These are phyloP conservation scores for Noctua janthina DNA, from an alignment of 2,888 invertebrate genomes.

Conservation along the genomic window DNA sequence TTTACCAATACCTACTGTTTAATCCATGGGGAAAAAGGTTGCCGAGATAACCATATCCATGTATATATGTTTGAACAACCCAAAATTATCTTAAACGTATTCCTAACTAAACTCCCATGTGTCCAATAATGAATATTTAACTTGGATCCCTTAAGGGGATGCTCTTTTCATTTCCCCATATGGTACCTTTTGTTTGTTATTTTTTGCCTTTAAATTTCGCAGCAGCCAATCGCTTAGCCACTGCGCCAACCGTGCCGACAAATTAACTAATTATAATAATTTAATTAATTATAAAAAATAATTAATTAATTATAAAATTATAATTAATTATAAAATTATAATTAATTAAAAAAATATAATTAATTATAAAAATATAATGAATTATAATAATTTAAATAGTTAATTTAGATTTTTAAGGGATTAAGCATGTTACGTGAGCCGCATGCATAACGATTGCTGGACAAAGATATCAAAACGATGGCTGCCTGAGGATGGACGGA, in stretches of 20 bases:
- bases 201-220: background rate
- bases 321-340: too few relatives aligned
- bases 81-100: conserved; percentile 58
- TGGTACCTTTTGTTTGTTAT: background rate
- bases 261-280: too few relatives aligned
- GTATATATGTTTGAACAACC: conserved; percentile 26
- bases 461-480: too few relatives aligned
- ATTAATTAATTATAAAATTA: too few relatives aligned
- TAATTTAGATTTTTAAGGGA: too few relatives aligned
- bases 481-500: too few relatives aligned
- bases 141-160: conserved; percentile 45
- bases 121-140: conserved; percentile 66
- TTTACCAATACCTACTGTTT: conserved; percentile 6
- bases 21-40: conserved; percentile 44
- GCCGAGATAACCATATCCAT: conserved; percentile 31
- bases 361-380: too few relatives aligned
- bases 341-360: too few relatives aligned
- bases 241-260: background rate
- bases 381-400: too few relatives aligned
- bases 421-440: too few relatives aligned
- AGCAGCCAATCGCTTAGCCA: background rate
- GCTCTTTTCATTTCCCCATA: conserved; percentile 26
- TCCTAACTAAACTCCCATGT: conserved; percentile 39
- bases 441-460: too few relatives aligned
- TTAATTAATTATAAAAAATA: too few relatives aligned